Evolutionary conservation across 2,797 vertebrate species (phyloP), one percentile per base, ranked within the genome.

Genomic region (Cephalopachus bancanus): DNA sequence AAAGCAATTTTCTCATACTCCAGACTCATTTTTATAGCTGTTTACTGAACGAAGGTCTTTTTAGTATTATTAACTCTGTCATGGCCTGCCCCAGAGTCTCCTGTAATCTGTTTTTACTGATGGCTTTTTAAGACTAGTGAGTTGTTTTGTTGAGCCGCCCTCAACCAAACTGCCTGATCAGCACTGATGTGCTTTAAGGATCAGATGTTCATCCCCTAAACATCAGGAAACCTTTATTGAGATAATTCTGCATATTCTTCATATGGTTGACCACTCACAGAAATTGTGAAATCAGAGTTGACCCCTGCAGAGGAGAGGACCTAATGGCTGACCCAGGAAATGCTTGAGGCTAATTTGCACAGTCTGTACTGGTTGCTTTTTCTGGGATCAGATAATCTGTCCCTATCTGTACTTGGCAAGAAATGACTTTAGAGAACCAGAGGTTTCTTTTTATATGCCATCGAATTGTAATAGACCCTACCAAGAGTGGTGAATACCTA

Each of bases 211-310:
- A 72, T 67, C 8, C 3, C 7, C 7, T 72, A 22, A 93, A 30
- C 2, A n/a, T 4, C 5, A 14, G 28, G n/a, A 51, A 15, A 71
- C 4, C 2, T 59, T 19, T n/a, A 17, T 1, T 16, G 9, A 28
- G 28, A 15, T 55, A 62, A 49, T 72, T 53, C 7, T 90, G 10
- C 6, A 65, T 64, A 53, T 3, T 72, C 10, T 9, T 67, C 57
- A 49, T 1, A 53, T 72, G 12, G 16, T 4, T 83, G 26, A 4
- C 5, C 24, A 24, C 22, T 74, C 14, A 57, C n/a, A 49, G 53
- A 60, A 88, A 60, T 28, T 7, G 24, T 51, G 9, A 76, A 91
- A 49, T 91, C 30, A 88, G 6, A 78, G 12, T 17, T 80, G 17
- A 57, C 6, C 15, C 10, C 57, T 59, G 5, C 22, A 84, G 14